Evolutionary conservation across 2,113 vertebrate genomes (phyloP).

Genomic region (Cryptotis parvus): DNA sequence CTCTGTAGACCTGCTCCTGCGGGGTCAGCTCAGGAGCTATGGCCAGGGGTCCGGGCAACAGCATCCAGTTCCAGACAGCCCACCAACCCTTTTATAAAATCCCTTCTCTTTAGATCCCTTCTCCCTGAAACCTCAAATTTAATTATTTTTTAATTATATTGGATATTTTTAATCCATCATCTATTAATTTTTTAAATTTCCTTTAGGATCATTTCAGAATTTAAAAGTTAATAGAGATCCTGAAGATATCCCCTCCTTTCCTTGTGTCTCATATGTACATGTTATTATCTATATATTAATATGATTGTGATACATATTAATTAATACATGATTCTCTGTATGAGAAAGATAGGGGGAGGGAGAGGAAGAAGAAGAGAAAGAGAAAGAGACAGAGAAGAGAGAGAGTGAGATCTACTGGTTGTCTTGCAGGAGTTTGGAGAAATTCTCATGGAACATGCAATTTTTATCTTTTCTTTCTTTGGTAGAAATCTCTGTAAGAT

Average conservation of each 20-base stretch:
- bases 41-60: not conserved
- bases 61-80: not conserved
- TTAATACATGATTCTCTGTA: not conserved
- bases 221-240: not conserved
- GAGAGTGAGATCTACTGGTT: not conserved
- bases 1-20: not conserved
- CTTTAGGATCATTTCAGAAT: conserved; percentile 7
- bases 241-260: not conserved
- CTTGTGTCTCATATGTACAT: not conserved
- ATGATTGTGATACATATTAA: too few relatives aligned
- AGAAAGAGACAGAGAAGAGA: too few relatives aligned
- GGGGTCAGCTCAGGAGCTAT: not conserved
- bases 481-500: not conserved
- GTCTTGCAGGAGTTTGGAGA: not conserved
- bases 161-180: too few relatives aligned
- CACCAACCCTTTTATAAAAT: not conserved
- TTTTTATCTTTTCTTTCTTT: not conserved
- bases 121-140: too few relatives aligned
- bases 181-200: not conserved
- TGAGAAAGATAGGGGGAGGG: not conserved
- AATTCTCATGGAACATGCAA: not conserved
- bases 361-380: too few relatives aligned
- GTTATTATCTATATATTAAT: too few relatives aligned
- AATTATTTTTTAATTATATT: too few relatives aligned
- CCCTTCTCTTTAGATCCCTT: not conserved